Percentiles rank a stretch among this genome's conserved stretches.
Conservation (phyloP, 2,888 invertebrate genomes). For the Acrobeloides nanus region DNA sequence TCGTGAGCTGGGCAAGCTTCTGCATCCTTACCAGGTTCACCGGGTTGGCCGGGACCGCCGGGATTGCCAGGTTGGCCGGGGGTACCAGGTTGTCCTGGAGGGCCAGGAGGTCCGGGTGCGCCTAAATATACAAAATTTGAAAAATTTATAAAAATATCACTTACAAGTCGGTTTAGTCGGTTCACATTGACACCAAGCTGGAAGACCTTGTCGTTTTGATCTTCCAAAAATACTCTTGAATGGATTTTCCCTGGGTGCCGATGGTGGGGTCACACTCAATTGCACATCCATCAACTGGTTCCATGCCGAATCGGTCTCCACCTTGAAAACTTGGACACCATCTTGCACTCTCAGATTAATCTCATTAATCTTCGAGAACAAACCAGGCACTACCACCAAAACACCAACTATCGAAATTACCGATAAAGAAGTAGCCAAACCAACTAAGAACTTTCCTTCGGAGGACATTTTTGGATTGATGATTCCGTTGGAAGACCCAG, state of each 20-base stretch:
- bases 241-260: slow-evolving; percentile 27
- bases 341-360: slow-evolving; percentile 30
- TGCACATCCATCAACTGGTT: slow-evolving; percentile 43
- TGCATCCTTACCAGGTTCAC: too few relatives aligned
- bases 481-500: too few relatives aligned
- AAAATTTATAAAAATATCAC: too few relatives aligned
- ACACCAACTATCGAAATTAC: slow-evolving; percentile 36
- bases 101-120: slow-evolving; percentile 32
- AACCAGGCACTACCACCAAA: slow-evolving; percentile 41
- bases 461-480: too few relatives aligned
- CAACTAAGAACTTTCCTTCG: slow-evolving; percentile 32
- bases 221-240: slow-evolving; percentile 44
- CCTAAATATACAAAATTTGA: slow-evolving; percentile 30
- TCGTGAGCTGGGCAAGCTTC: too few relatives aligned
- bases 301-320: slow-evolving; percentile 44
- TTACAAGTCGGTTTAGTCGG: slow-evolving; percentile 34
- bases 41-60: too few relatives aligned
- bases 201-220: slow-evolving; percentile 36
- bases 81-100: slow-evolving; percentile 27
- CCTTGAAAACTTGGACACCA: slow-evolving; percentile 39
- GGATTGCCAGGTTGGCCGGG: slow-evolving; percentile 21
- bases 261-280: slow-evolving; percentile 28
- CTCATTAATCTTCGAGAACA: slow-evolving; percentile 44
- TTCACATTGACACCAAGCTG: slow-evolving; percentile 44
- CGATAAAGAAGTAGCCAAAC: slow-evolving; percentile 30